Conservation (phyloP, 1,140 invertebrate genomes). For the Ceratoteleas bidentatus region DNA sequence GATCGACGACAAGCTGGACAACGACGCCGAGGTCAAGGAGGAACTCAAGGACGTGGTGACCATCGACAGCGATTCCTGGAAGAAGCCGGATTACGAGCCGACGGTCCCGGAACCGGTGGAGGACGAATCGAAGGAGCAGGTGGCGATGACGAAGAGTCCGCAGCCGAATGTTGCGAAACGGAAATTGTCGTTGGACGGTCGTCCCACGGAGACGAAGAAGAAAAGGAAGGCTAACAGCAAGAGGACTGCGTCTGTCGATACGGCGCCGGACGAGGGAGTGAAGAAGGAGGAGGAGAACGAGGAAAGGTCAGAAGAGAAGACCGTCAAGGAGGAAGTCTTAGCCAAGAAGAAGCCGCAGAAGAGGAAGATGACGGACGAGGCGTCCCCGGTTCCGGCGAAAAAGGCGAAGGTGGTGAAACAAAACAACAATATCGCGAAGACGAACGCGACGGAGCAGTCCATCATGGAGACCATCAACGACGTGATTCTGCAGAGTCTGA, state of each 20-base stretch:
- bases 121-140: slow-evolving; percentile 38
- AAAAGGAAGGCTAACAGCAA: slow-evolving; percentile 75
- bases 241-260: slow-evolving; percentile 74
- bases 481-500: slow-evolving; percentile 76
- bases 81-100: slow-evolving; percentile 78
- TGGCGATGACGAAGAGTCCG: slow-evolving; percentile 10
- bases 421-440: slow-evolving; percentile 61
- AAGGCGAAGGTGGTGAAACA: slow-evolving; percentile 69
- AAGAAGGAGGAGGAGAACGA: slow-evolving; percentile 21
- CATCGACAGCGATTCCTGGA: slow-evolving; percentile 73
- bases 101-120: slow-evolving; percentile 71
- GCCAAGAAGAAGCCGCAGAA: slow-evolving; percentile 72
- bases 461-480: slow-evolving; percentile 79
- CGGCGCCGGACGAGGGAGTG: slow-evolving; percentile 32
- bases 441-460: slow-evolving; percentile 74
- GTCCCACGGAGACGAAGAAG: slow-evolving; percentile 70
- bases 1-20: slow-evolving; percentile 78
- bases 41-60: slow-evolving; percentile 73
- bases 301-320: slow-evolving; percentile 25
- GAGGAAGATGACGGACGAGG: slow-evolving; percentile 63
- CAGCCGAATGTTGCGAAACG: slow-evolving; percentile 27
- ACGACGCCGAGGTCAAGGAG: slow-evolving; percentile 76
- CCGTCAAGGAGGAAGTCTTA: slow-evolving; percentile 16
- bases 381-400: slow-evolving; percentile 32
- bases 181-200: slow-evolving; percentile 78